A percentile compares a stretch with the other conserved stretches of the same genome.
Evolutionary conservation across 2,113 vertebrate species (phyloP).

Genomic region (Spermophilus dauricus): DNA sequence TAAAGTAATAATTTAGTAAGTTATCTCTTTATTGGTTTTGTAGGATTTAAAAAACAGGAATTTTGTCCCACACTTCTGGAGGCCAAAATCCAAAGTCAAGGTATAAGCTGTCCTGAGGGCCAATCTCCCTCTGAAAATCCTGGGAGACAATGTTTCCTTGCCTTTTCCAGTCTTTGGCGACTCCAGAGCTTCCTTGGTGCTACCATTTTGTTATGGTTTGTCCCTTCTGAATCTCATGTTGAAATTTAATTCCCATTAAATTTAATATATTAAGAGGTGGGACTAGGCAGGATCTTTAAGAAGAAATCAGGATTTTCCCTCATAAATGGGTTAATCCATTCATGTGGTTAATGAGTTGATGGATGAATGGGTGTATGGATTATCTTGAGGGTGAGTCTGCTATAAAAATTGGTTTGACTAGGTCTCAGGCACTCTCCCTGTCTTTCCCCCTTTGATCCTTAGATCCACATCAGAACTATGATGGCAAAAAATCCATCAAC

Average conservation of each 20-base stretch:
- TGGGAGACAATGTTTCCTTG: background rate
- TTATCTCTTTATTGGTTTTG: background rate
- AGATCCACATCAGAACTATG: background rate
- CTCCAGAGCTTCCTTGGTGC: background rate
- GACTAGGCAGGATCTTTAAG: background rate
- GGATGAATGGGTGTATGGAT: accelerated
- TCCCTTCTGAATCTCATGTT: background rate
- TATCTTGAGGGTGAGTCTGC: background rate
- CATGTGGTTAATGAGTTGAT: background rate
- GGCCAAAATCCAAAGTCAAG: background rate
- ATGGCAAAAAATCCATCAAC: background rate
- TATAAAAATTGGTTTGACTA: background rate
- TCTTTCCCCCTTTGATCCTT: background rate
- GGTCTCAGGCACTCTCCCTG: background rate
- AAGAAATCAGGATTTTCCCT: background rate
- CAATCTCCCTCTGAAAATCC: background rate
- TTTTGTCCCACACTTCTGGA: background rate
- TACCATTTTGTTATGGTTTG: background rate
- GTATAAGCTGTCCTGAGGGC: background rate
- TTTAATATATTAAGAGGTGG: background rate
- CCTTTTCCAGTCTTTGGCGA: background rate
- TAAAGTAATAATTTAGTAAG: background rate
- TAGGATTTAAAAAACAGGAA: background rate
- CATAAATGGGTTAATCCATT: background rate
- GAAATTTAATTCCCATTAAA: background rate